Base-by-base conservation (phyloP, 2,113 vertebrate genomes). In the Opisthocomus hoazin region DNA sequence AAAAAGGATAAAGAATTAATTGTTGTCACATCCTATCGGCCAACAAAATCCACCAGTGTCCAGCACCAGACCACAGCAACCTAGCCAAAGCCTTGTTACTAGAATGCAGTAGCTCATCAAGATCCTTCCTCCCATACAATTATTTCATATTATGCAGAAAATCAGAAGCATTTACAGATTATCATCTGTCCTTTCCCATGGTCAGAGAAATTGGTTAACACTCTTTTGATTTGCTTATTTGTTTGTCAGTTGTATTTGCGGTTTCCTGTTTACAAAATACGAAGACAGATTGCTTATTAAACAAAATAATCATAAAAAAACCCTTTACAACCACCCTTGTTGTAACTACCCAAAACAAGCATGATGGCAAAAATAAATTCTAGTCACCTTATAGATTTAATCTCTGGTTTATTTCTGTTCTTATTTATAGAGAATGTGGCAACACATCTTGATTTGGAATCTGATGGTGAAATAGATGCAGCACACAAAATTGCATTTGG, bases 321-420 rank as follows among this genome's bases (percentile, higher is more conserved):
- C 0, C 9, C 9, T 61, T 75, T 41, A 14, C 9, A 79, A 4
- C 30, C 5, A 3, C 30, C 24, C 13, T 51, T 0, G 0, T 11
- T 39, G 22, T 58, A 82, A 30, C 34, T 51, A 54, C 6, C 7
- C 15, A 51, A 53, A 19, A 64, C 20, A 53, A 51, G 22, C 36
- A 61, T 11, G 34, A 48, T 19, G 29, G 36, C 34, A 69, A 37
- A 75, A 76, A 37, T 43, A 46, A 76, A 39, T 77, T 61, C 69
- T 66, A 17, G 43, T 77, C 8, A 34, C 61, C 30, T 64, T 32
- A 26, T 5, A 73, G 34, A 63, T 86, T 61, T 68, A 41, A 12
- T 24, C 15, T 54, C 26, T 57, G 22, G 10, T 43, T 60, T 81
- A 20, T 53, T 86, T 70, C 37, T 71, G 27, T 36, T 18, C 48